phyloP scores from a whole-genome alignment of 2,797 vertebrate genomes.

The Ciconia nigra region DNA sequence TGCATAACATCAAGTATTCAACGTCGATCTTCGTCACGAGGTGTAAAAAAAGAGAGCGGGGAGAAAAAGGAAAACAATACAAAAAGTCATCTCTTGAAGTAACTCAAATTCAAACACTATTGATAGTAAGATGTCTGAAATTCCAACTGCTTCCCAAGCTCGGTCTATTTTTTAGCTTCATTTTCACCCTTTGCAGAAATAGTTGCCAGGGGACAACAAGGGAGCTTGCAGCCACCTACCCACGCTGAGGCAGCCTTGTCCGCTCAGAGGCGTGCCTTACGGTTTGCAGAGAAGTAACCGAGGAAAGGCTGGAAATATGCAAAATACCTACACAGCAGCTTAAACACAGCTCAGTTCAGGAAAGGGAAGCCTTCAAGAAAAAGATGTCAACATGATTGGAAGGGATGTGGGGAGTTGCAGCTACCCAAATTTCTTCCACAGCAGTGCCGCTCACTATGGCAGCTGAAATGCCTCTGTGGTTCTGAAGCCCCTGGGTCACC shows the following conservation, averaged over 20 bases:
- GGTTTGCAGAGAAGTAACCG: not conserved
- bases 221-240: conserved; percentile 12
- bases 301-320: not conserved
- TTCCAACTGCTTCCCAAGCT: not conserved
- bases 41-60: not conserved
- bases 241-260: not conserved
- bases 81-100: not conserved
- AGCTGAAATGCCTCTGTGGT: not conserved
- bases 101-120: not conserved
- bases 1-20: not conserved
- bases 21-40: not conserved
- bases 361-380: not conserved
- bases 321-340: not conserved
- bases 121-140: not conserved
- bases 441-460: not conserved
- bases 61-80: not conserved
- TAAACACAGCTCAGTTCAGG: not conserved
- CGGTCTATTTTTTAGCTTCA: not conserved
- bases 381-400: not conserved
- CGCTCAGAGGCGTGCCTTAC: not conserved
- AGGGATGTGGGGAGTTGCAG: not conserved
- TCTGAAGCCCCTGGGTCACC: not conserved
- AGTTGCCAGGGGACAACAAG: not conserved
- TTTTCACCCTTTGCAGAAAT: not conserved
- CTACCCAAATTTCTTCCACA: not conserved